Conservation (phyloP, 2,113 vertebrate genomes). For the Serilophus lunatus region DNA sequence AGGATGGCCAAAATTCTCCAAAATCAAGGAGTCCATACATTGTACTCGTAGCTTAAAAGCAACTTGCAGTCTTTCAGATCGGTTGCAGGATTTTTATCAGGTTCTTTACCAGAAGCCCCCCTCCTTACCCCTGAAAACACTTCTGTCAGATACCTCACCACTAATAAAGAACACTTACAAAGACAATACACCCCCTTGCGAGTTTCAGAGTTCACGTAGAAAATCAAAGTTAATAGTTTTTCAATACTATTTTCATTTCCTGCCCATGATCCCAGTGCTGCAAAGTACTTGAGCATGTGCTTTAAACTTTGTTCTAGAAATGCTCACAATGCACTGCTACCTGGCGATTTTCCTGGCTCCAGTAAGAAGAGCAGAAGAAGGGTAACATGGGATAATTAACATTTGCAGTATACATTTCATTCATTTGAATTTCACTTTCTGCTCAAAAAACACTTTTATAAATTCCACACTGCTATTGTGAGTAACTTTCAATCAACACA, state of each 20-base stretch:
- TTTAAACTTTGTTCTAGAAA: constrained; percentile 28
- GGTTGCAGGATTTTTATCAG: background rate
- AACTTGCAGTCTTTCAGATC: background rate
- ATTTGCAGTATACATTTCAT: background rate
- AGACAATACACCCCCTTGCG: background rate
- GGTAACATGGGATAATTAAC: background rate
- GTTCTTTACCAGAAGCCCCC: background rate
- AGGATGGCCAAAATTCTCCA: background rate
- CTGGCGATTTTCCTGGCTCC: background rate
- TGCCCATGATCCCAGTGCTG: background rate
- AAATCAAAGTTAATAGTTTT: constrained; percentile 41
- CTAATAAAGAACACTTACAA: background rate
- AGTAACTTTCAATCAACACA: constrained; percentile 60
- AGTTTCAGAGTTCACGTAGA: background rate
- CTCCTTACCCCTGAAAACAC: background rate
- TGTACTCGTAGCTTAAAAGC: background rate
- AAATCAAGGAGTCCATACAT: background rate
- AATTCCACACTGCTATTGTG: constrained; percentile 26
- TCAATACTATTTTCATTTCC: constrained; percentile 47
- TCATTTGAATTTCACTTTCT: constrained; percentile 12
- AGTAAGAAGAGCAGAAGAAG: background rate
- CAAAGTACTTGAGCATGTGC: constrained; percentile 26
- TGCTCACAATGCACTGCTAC: background rate
- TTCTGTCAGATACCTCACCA: background rate
- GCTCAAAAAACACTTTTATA: background rate